A percentile compares a stretch with the other conserved stretches of the same genome.
phyloP scores from a whole-genome alignment of 2,797 vertebrate species.

The Sternotherus odoratus region DNA sequence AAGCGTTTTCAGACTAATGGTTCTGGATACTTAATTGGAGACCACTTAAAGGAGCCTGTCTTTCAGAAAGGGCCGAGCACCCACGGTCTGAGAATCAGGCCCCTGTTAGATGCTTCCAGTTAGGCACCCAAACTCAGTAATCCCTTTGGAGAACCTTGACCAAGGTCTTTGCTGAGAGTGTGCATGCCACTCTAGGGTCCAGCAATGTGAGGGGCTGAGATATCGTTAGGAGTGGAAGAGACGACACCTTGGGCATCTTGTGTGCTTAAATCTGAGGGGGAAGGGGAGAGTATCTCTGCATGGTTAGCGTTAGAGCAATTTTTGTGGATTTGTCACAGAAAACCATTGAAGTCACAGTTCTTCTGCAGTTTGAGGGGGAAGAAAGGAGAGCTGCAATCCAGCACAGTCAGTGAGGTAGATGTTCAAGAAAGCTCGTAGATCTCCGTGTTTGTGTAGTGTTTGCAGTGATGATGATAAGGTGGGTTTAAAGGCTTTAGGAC shows the following conservation, averaged over 20 bases:
- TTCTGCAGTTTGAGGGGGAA: background rate
- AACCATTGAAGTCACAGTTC: background rate
- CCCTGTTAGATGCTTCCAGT: background rate
- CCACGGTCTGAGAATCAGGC: background rate
- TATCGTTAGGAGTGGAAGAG: rapidly evolving
- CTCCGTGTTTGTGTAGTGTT: background rate
- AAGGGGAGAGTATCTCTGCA: background rate
- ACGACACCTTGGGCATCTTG: background rate
- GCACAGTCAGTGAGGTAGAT: background rate
- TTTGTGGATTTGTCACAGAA: background rate
- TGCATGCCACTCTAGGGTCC: background rate
- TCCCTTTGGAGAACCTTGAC: background rate
- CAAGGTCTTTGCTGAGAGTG: background rate
- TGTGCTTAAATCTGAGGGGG: background rate
- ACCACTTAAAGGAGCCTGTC: background rate
- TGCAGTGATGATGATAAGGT: background rate
- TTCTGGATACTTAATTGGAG: background rate
- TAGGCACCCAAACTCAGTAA: background rate
- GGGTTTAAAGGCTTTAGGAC: background rate
- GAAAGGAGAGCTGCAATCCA: background rate
- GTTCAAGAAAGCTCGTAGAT: background rate
- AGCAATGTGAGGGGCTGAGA: rapidly evolving
- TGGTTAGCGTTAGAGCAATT: rapidly evolving
- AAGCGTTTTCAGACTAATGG: background rate
- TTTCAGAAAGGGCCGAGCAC: background rate